Conservation (phyloP, 2,113 vertebrate genomes). For the Charina bottae region DNA sequence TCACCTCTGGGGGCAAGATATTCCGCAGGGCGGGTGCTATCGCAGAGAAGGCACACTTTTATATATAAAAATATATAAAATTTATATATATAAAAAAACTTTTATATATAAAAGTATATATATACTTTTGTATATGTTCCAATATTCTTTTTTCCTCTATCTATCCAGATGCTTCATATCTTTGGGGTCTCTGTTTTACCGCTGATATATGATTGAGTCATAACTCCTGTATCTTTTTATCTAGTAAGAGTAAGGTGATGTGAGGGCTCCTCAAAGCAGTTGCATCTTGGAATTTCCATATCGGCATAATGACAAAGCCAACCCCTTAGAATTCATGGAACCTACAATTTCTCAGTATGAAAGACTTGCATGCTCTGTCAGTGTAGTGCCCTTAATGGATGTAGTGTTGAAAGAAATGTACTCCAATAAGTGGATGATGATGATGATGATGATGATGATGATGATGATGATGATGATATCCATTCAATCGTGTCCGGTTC, state of each 20-base stretch:
- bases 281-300: conserved; percentile 2
- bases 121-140: too few species aligned
- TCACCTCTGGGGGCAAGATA: too few species aligned
- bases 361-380: conserved; percentile 23
- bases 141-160: neutral
- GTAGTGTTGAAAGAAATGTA: conserved; percentile 44
- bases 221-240: neutral
- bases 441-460: too few species aligned
- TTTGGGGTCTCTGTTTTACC: neutral
- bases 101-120: too few species aligned
- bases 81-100: too few species aligned
- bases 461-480: too few species aligned
- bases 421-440: conserved; percentile 13
- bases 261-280: neutral
- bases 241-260: neutral
- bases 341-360: conserved; percentile 46
- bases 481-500: too few species aligned
- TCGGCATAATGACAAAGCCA: neutral
- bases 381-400: conserved; percentile 54
- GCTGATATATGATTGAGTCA: neutral
- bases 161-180: neutral
- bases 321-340: conserved; percentile 36
- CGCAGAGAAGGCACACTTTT: too few species aligned
- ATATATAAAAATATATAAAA: too few species aligned
- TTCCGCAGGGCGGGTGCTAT: too few species aligned